These are phyloP conservation scores for Lagodon rhomboides DNA, from an alignment of 2,797 vertebrate genomes.

Conservation along the genomic window DNA sequence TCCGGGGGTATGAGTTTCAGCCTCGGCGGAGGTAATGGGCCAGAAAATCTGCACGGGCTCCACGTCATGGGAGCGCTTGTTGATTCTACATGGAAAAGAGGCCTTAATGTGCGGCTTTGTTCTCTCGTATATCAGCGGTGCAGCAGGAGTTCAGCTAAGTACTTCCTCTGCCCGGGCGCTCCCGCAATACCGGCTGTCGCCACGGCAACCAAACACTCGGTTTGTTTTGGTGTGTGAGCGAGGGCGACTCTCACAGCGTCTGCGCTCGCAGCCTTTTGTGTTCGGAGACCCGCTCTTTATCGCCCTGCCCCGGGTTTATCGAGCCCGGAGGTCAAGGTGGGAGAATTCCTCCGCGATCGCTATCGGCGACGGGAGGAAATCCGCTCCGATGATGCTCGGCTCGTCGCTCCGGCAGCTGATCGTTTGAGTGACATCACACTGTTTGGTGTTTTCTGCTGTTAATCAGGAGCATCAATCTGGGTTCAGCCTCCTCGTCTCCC, in stretches of 20 bases:
- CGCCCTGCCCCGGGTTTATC: conserved; percentile 38
- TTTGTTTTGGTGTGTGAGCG: conserved; percentile 81
- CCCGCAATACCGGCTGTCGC: conserved; percentile 70
- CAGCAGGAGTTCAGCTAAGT: conserved; percentile 71
- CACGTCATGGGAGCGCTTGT: conserved; percentile 53
- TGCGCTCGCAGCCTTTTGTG: conserved; percentile 65
- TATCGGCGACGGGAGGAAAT: conserved; percentile 36
- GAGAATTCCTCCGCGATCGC: conserved; percentile 45
- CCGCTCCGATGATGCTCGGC: conserved; percentile 9
- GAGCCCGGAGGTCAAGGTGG: conserved; percentile 56
- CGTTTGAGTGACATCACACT: conserved; percentile 31
- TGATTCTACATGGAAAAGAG: conserved; percentile 63
- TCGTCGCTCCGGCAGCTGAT: conserved; percentile 28
- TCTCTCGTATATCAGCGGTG: conserved; percentile 66
- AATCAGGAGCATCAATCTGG: conserved; percentile 2
- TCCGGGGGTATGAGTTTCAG: conserved; percentile 53
- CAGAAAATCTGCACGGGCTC: conserved; percentile 63
- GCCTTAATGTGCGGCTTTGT: conserved; percentile 72
- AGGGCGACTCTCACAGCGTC: conserved; percentile 39
- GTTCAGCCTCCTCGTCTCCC: conserved; percentile 18
- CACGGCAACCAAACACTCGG: conserved; percentile 81
- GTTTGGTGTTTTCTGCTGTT: conserved; percentile 35
- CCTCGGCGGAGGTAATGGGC: conserved; percentile 57
- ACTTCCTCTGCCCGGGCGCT: conserved; percentile 66
- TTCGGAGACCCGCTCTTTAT: conserved; percentile 46